phyloP scores from a whole-genome alignment of 1,140 invertebrate species.

The Temnothorax nylanderi region DNA sequence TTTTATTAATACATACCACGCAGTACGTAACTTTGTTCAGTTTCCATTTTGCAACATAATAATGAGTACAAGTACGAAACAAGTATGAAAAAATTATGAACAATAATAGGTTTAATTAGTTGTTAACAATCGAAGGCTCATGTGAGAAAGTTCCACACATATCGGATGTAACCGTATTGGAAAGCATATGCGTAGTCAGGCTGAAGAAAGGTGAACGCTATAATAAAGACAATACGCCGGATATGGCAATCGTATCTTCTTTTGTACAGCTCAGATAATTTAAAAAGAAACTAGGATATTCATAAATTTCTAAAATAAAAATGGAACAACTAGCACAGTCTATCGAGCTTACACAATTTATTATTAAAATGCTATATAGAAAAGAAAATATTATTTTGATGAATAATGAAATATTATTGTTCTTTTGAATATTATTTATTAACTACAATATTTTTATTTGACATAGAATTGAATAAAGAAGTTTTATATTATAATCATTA shows the following conservation, averaged over 20 bases:
- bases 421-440: not conserved
- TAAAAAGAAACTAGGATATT: not conserved
- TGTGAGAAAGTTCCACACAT: conserved; percentile 7
- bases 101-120: conserved; percentile 34
- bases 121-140: conserved; percentile 4
- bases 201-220: not conserved
- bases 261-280: not conserved
- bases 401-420: not conserved
- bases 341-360: not conserved
- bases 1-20: conserved; percentile 7
- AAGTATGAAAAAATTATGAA: conserved; percentile 10
- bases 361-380: too few relatives aligned
- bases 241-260: not conserved
- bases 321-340: not conserved
- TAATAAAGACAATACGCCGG: not conserved
- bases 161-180: not conserved
- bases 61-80: not conserved
- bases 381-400: not conserved
- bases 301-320: not conserved
- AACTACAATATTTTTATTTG: not conserved
- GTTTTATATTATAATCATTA: not conserved
- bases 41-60: conserved; percentile 5
- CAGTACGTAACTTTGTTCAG: not conserved
- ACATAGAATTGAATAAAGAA: not conserved
- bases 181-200: not conserved